phyloP scores from a whole-genome alignment of 2,888 invertebrate species.

The Gortyna flavago region DNA sequence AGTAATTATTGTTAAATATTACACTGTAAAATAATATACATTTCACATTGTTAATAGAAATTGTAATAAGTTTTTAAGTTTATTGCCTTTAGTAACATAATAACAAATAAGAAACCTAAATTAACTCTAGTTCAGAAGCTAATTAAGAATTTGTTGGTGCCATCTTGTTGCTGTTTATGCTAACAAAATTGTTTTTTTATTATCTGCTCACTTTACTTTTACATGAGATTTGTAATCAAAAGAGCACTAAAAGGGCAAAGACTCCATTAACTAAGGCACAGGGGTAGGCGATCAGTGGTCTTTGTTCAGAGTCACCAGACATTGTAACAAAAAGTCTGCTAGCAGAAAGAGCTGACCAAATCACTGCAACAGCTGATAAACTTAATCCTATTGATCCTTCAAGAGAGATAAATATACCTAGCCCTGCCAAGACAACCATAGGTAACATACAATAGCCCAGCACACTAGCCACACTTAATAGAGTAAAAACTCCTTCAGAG shows the following conservation, averaged over 20 bases:
- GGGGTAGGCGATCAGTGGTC: slow-evolving; percentile 97
- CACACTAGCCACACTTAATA: slow-evolving; percentile 95
- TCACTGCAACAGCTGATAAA: slow-evolving; percentile 92
- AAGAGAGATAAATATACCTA: slow-evolving; percentile 94
- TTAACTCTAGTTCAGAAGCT: background rate
- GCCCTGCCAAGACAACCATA: slow-evolving; percentile 95
- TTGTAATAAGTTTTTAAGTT: slow-evolving; percentile 20
- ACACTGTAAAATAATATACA: slow-evolving; percentile 39
- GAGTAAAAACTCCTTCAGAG: slow-evolving; percentile 92
- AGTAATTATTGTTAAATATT: slow-evolving; percentile 25
- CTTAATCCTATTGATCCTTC: slow-evolving; percentile 92
- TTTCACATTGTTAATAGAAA: slow-evolving; percentile 27
- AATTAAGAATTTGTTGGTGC: background rate
- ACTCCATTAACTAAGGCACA: slow-evolving; percentile 98
- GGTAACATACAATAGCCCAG: slow-evolving; percentile 98
- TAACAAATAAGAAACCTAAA: slow-evolving; percentile 12
- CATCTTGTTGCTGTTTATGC: background rate
- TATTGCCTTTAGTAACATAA: background rate
- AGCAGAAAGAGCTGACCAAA: slow-evolving; percentile 98
- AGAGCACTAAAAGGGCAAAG: slow-evolving; percentile 97
- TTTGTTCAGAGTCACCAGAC: slow-evolving; percentile 96
- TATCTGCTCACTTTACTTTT: slow-evolving; percentile 9
- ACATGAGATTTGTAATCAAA: slow-evolving; percentile 88
- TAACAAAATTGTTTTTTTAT: slow-evolving; percentile 23
- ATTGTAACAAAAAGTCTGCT: slow-evolving; percentile 97